Conservation (phyloP, 2,888 invertebrate genomes). For the Alentia gelatinosa region DNA sequence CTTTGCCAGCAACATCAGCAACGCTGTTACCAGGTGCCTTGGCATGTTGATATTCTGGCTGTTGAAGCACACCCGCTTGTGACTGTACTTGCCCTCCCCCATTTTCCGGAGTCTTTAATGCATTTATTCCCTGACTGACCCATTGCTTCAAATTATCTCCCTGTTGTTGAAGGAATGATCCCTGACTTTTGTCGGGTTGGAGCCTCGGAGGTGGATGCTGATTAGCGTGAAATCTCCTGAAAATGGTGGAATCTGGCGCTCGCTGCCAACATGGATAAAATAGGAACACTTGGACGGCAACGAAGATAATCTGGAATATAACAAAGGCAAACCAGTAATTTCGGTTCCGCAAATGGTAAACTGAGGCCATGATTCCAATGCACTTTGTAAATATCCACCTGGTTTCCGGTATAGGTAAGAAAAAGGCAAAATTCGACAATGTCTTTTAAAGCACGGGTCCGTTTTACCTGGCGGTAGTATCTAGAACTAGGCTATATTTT, state of each 20-base stretch:
- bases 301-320: background rate
- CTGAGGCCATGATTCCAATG: background rate
- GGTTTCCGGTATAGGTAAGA: background rate
- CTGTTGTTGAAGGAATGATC: background rate
- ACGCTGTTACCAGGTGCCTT: background rate
- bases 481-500: too few relatives aligned
- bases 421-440: background rate
- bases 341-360: background rate
- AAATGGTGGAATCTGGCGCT: background rate
- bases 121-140: background rate
- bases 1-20: background rate
- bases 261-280: constrained; percentile 2
- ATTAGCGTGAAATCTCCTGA: background rate
- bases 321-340: background rate
- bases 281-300: background rate
- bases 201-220: background rate
- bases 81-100: background rate
- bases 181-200: background rate
- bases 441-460: background rate
- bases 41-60: background rate
- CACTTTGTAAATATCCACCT: background rate
- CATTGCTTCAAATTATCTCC: background rate
- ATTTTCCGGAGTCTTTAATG: background rate
- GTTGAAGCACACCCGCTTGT: background rate
- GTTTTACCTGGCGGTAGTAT: too few relatives aligned